Conservation (phyloP, 1,140 invertebrate species). For the Ostrea denselamellosa region DNA sequence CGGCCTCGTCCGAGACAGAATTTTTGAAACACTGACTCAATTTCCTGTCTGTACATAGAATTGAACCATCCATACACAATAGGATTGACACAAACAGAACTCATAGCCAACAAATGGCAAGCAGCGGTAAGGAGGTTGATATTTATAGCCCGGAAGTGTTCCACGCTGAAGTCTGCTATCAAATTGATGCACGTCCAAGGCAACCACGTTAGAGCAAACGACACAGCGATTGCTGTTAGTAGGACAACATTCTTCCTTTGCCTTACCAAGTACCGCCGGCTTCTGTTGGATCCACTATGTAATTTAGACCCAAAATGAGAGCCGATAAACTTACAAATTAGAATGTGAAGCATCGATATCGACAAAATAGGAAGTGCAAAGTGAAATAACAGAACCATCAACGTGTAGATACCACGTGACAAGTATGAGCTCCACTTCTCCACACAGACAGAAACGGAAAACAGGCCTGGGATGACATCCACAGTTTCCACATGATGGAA, state of each 20-base stretch:
- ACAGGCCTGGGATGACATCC: constrained; percentile 57
- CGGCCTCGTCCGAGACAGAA: background rate
- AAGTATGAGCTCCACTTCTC: constrained; percentile 64
- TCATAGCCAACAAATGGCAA: constrained; percentile 82
- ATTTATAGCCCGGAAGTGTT: constrained; percentile 66
- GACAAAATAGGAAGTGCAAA: constrained; percentile 73
- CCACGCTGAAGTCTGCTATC: constrained; percentile 74
- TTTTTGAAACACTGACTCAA: constrained; percentile 45
- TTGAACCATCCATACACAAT: constrained; percentile 73
- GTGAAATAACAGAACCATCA: constrained; percentile 67
- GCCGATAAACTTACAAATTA: constrained; percentile 77
- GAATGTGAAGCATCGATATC: constrained; percentile 72
- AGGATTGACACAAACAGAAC: constrained; percentile 76
- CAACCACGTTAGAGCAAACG: constrained; percentile 80
- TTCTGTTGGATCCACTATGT: constrained; percentile 31
- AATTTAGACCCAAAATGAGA: constrained; percentile 63
- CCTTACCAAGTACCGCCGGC: constrained; percentile 75
- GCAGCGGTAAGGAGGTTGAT: constrained; percentile 81
- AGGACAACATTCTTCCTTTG: constrained; percentile 82
- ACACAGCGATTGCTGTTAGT: constrained; percentile 78
- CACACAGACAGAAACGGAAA: constrained; percentile 68
- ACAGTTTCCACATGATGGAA: constrained; percentile 75
- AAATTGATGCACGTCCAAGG: constrained; percentile 82
- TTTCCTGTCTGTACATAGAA: constrained; percentile 65
- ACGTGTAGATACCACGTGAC: constrained; percentile 65